A percentile compares a stretch with the other conserved stretches of the same genome.
These are phyloP conservation scores for Cinara cedri DNA, from an alignment of 2,888 invertebrate species.

Conservation along the genomic window DNA sequence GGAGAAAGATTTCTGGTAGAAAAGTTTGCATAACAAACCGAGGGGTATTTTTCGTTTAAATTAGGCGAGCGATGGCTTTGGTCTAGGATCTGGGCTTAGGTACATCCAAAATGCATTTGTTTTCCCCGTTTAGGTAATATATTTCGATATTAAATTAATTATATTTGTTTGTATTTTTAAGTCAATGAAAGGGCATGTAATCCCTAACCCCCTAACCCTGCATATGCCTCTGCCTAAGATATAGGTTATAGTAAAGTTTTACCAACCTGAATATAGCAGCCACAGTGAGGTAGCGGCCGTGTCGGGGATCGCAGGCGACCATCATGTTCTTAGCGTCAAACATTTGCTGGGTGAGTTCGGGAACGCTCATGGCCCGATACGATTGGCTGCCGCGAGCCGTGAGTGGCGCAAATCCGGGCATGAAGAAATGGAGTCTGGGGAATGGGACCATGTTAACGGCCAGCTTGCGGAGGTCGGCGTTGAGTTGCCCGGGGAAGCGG, in stretches of 20 bases:
- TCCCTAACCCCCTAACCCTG: no score
- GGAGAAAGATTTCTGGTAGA: no score
- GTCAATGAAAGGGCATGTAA: no score
- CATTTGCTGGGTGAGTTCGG: conserved; percentile 66
- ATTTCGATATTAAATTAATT: no score
- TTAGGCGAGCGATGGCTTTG: no score
- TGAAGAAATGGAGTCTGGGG: conserved; percentile 69
- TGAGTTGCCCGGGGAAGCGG: conserved; percentile 69
- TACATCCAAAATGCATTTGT: no score
- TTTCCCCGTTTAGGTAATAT: no score
- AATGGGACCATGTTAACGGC: conserved; percentile 72
- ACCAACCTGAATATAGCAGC: conserved; percentile 60
- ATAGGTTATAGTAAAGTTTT: not conserved
- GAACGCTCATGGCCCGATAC: conserved; percentile 66
- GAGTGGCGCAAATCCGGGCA: conserved; percentile 70
- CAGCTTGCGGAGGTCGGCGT: conserved; percentile 68
- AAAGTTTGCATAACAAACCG: no score
- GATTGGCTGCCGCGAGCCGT: conserved; percentile 67
- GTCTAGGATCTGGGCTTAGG: no score
- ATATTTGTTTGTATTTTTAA: no score
- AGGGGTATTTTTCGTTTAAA: no score
- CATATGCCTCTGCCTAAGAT: no score
- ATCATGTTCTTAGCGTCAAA: conserved; percentile 70
- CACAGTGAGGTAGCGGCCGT: conserved; percentile 70
- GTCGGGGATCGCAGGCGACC: conserved; percentile 68